Evolutionary conservation across 2,113 vertebrate species (phyloP), one percentile per base, ranked within the genome.

Genomic region (Callorhinus ursinus): DNA sequence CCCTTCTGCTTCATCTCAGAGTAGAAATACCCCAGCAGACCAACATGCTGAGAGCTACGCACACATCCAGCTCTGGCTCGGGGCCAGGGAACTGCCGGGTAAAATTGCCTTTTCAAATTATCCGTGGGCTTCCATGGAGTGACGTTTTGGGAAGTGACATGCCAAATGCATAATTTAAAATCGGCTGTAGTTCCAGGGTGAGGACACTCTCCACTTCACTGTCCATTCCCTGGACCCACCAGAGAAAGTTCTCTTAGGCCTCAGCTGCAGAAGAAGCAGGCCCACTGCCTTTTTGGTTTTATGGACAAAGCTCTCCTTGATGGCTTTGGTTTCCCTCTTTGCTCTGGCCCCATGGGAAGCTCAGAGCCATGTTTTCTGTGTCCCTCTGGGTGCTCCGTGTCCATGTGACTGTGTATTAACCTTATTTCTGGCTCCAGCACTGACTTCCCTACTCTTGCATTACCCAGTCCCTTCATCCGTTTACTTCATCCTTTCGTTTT

Each of bases 311-410:
- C 42, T 53, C 18, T 72, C 31, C 19, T 42, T 65, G 9, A 31
- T 2, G 39, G 49, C 10, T 61, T 63, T 74, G 12, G 1, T 67
- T 92, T 89, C 33, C 21, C 16, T 53, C 6, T 81, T 94, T 42
- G 55, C 49, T 49, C n/a, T 71, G 65, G 42, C 36, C 33, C 18
- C 7, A 7, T 1, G 6, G 74, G 76, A 83, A 83, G 42, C 61
- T 91, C 33, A 77, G 76, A 51, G 67, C 7, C 51, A 46, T 0
- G 0, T 46, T 82, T 39, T 33, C 9, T 1, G 5, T 28, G 10
- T 57, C n/a, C 26, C 1, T 22, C 2, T 19, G 7, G 71, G n/a
- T 1, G 2, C 28, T 49, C 49, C 12, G 0, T 9, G 57, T 53
- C 14, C 7, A 0, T 13, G 8, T 77, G 74, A 31, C 55, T 5